Conservation (phyloP, 2,797 vertebrate genomes). For the Cygnus olor region DNA sequence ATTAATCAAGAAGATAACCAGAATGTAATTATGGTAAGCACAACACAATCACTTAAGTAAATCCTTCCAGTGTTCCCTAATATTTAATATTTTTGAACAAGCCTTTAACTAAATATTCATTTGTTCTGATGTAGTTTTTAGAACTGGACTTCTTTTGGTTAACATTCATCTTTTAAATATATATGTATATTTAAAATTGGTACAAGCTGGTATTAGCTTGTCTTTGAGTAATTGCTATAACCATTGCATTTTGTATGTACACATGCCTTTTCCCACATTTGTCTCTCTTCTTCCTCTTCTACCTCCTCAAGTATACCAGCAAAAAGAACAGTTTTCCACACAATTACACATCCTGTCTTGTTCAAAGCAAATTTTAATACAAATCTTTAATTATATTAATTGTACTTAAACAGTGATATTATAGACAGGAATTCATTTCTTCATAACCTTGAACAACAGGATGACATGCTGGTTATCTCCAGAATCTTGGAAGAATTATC, state of each 20-base stretch:
- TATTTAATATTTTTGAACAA: background rate
- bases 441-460: background rate
- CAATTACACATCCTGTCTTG: background rate
- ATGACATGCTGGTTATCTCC: background rate
- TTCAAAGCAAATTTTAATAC: background rate
- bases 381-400: background rate
- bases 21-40: background rate
- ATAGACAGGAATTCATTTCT: background rate
- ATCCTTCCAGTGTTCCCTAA: background rate
- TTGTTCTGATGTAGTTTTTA: background rate
- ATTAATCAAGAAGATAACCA: background rate
- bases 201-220: background rate
- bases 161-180: background rate
- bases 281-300: background rate
- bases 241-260: background rate
- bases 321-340: background rate
- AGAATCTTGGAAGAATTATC: conserved; percentile 16
- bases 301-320: background rate
- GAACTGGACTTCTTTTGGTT: background rate
- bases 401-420: background rate
- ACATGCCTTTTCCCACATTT: background rate
- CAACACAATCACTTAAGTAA: background rate
- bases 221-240: background rate
- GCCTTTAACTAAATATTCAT: background rate
- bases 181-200: too few species aligned